These are phyloP conservation scores for Zhuqinia jingwanae DNA, from an alignment of 2,888 invertebrate genomes.

Conservation along the genomic window DNA sequence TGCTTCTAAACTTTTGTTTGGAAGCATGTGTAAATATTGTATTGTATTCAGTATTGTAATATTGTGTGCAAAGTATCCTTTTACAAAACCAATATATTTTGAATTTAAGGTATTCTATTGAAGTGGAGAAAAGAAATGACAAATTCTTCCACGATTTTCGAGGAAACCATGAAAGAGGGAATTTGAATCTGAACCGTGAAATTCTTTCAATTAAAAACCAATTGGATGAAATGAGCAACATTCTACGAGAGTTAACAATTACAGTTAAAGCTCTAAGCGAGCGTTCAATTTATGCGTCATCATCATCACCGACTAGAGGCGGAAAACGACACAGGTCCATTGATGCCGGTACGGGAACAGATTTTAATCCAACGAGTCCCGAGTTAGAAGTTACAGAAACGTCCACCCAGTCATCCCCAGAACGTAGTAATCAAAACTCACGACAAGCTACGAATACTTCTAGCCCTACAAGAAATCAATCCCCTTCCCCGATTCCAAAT, in stretches of 20 bases:
- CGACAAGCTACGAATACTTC: conserved; percentile 61
- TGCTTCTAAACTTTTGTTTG: too few relatives aligned
- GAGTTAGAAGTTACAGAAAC: conserved; percentile 74
- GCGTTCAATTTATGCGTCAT: conserved; percentile 71
- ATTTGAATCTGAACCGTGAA: conserved; percentile 74
- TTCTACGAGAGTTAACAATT: conserved; percentile 74
- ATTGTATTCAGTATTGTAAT: too few relatives aligned
- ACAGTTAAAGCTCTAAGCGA: conserved; percentile 76
- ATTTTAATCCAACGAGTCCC: conserved; percentile 76
- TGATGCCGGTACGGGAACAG: conserved; percentile 77
- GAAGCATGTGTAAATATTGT: too few relatives aligned
- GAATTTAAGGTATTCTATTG: conserved; percentile 72
- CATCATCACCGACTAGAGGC: conserved; percentile 64
- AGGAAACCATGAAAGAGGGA: conserved; percentile 74
- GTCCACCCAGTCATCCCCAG: conserved; percentile 76
- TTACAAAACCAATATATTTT: too few relatives aligned
- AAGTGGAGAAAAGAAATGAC: conserved; percentile 75
- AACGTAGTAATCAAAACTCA: conserved; percentile 69
- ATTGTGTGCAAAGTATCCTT: too few relatives aligned
- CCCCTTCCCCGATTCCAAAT: conserved; percentile 49
- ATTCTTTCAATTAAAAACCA: conserved; percentile 76
- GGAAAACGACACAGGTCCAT: conserved; percentile 67
- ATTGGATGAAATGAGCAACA: conserved; percentile 77
- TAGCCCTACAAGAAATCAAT: conserved; percentile 59
- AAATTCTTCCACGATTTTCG: conserved; percentile 76